phyloP scores from a whole-genome alignment of 1,140 invertebrate genomes.

The Panulirus ornatus region DNA sequence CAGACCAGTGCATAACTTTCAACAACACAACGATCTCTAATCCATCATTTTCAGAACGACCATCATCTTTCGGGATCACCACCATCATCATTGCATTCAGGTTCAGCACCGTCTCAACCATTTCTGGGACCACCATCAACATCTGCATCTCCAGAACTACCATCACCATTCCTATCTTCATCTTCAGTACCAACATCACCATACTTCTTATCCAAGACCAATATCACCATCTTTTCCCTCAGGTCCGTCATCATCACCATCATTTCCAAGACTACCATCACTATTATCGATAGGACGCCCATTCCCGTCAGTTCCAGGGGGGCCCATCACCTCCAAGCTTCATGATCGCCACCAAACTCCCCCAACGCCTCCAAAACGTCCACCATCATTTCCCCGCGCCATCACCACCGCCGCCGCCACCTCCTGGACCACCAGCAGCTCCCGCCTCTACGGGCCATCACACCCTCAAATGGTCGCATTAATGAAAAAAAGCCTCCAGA shows the following conservation, averaged over 20 bases:
- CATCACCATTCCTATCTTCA: not conserved
- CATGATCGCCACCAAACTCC: not conserved
- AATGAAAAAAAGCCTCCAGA: constrained; percentile 16
- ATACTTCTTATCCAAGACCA: too few species aligned
- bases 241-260: too few species aligned
- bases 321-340: not conserved
- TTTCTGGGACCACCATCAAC: not conserved
- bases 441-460: constrained; percentile 38
- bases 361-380: not conserved
- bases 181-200: not conserved
- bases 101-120: not conserved
- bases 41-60: too few species aligned
- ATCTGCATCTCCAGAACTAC: not conserved
- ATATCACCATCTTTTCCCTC: too few species aligned
- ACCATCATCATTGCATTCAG: too few species aligned
- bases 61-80: too few species aligned
- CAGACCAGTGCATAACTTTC: too few species aligned
- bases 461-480: constrained; percentile 34
- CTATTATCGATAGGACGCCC: not conserved
- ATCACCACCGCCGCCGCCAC: not conserved
- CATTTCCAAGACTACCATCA: too few species aligned
- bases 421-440: not conserved
- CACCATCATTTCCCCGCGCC: not conserved
- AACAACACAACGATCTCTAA: too few species aligned
- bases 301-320: not conserved